These are phyloP conservation scores for Kuschelorhynchus macadamiae DNA, from an alignment of 2,888 invertebrate genomes.

Conservation along the genomic window DNA sequence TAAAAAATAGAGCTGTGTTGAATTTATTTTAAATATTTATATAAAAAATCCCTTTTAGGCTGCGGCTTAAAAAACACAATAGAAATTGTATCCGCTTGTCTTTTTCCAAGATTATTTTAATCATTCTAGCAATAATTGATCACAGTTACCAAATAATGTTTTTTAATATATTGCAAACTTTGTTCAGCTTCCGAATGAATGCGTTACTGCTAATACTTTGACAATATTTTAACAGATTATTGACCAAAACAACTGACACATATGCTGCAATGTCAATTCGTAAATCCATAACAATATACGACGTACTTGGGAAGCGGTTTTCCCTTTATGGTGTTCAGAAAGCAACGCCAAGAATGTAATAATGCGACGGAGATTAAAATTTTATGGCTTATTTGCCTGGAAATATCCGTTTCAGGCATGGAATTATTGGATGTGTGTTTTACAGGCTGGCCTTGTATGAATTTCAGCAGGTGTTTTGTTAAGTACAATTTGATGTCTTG, in stretches of 20 bases:
- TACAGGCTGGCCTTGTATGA: conserved; percentile 25
- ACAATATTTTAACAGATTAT: too few species aligned
- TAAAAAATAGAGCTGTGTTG: too few species aligned
- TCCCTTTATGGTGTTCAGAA: conserved; percentile 19
- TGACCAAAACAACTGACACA: too few species aligned
- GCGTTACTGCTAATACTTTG: too few species aligned
- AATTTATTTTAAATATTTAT: too few species aligned
- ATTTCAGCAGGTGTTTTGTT: conserved; percentile 4
- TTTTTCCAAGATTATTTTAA: too few species aligned
- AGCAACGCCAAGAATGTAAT: conserved; percentile 46
- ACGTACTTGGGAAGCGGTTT: not conserved
- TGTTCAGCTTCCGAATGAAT: not conserved
- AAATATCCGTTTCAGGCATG: conserved; percentile 21
- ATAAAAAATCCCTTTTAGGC: too few species aligned
- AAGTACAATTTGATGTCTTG: too few species aligned
- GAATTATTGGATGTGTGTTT: conserved; percentile 36
- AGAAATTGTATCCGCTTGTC: too few species aligned
- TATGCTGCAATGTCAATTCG: not conserved
- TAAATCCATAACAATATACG: not conserved
- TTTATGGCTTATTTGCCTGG: conserved; percentile 37
- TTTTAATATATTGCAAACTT: not conserved
- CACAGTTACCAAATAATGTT: too few species aligned
- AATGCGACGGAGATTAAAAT: conserved; percentile 33
- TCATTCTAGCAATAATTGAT: too few species aligned
- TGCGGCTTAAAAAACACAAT: too few species aligned